These are phyloP conservation scores for Neomonachus schauinslandi DNA, from an alignment of 2,113 vertebrate species.

Conservation along the genomic window DNA sequence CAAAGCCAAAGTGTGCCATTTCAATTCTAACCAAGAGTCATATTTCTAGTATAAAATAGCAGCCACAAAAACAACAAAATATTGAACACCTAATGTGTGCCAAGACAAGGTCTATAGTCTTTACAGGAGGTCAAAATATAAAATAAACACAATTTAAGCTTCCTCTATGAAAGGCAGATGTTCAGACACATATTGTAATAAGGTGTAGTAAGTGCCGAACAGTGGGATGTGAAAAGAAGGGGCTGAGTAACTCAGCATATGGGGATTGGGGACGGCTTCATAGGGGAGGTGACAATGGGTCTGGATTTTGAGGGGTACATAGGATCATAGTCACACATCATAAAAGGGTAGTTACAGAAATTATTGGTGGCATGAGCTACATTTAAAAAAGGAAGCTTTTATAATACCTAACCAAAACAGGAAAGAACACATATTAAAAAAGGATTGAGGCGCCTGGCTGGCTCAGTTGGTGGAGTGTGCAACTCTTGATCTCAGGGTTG, in stretches of 20 bases:
- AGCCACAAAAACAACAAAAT: background rate
- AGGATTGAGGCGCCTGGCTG: background rate
- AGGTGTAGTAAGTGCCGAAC: too few relatives aligned
- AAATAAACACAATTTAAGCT: background rate
- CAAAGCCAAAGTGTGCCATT: background rate
- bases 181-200: background rate
- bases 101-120: background rate
- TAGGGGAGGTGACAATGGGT: background rate
- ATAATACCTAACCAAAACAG: background rate
- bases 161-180: background rate
- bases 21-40: background rate
- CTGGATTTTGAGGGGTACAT: background rate
- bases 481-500: background rate
- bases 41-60: background rate
- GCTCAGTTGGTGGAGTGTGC: background rate
- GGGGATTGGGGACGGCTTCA: background rate
- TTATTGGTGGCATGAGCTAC: background rate
- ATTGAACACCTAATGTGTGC: background rate
- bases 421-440: background rate
- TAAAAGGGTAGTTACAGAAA: background rate
- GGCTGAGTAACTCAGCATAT: background rate
- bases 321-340: background rate
- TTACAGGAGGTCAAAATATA: background rate
- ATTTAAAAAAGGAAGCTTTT: background rate
- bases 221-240: accelerated